Evolutionary conservation across 2,888 invertebrate genomes (phyloP), one percentile per base, ranked within the genome.

Genomic region (Andrena minutula): DNA sequence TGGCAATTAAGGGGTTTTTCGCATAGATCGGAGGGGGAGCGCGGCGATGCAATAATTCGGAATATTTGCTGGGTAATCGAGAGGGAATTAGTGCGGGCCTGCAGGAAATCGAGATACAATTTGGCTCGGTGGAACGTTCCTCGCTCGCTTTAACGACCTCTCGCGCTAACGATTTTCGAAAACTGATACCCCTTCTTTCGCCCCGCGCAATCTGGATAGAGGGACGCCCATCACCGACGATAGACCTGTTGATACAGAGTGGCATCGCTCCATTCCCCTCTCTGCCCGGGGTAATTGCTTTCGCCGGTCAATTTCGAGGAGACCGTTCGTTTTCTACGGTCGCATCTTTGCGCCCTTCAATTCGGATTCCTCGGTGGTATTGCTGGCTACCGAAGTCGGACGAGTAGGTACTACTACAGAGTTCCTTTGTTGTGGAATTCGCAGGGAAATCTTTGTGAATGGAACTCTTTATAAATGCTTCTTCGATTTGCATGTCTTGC

Each of bases 171-270:
- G 63, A 51, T 58, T 72, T 72, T 49, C 32, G n/a, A 71, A 60
- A 65, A 65, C 20, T 35, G 53, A 69, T 73, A 41, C 10, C 63
- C 41, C 51, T 70, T 32, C 61, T 47, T 53, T 41, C 41, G 75
- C 35, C 28, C n/a, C 68, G 53, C 30, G 23, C 41, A 51, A 30
- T 75, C 47, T 65, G 20, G 4, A 41, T 23, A 60, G 30, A 2
- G 16, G 51, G 65, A 51, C 60, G 79, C 49, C 65, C 64, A 49
- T n/a, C 49, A 4, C 20, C 66, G 60, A 30, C 58, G 64, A 74
- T 56, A 23, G 70, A 79, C 79, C 79, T 79, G 79, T 79, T 79
- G 79, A 79, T 75, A 41, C 58, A 26, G 35, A 64, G 23, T 70
- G 49, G 64, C 32, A 12, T 23, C 32, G 53, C 47, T 64, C 66